Base-by-base conservation (phyloP, 2,888 invertebrate species). In the Caradrina kadenii region DNA sequence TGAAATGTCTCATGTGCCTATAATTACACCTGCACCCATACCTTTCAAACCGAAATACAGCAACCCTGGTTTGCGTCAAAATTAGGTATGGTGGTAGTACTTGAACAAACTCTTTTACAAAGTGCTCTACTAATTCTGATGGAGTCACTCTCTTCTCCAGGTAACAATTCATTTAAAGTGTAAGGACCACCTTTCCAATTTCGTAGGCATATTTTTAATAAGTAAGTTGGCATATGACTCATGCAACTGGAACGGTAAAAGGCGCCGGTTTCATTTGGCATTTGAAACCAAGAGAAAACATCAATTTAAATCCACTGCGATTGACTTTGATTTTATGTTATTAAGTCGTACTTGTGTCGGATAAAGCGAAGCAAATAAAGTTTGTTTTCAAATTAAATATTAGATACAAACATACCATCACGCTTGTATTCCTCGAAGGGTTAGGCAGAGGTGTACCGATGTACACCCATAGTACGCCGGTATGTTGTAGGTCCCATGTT, bases 291-390 rank as follows among this genome's bases (percentile, higher is more conserved):
- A 54, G 77, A 69, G 78, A 76, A 80, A 80, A 81, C 63, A 31
- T 69, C 70, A 52, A 69, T 78, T 64, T 62, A 53, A n/a, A 52
- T 60, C 62, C 52, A 19, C 48, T 8, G 26, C 58, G 58, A 77
- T 80, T 80, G 61, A 45, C 61, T 80, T 59, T 80, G 69, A 76
- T 76, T 75, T 76, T 68, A 76, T 76, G 48, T 68, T 80, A 80
- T 80, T 75, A 76, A 31, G 10, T 19, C 10, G 19, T 76, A 50
- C 58, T 58, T 49, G 56, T 64, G 50, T 55, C 42, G 55, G 10
- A 21, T 31, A 19, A 53, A n/a, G 39, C 52, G 22, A 15, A 21
- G 22, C 22, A 42, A 62, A 59, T 70, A 53, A 56, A 68, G 13
- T 52, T 35, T 21, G 58, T 62, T 54, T 39, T n/a, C n/a, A n/a